phyloP scores from a whole-genome alignment of 1,140 invertebrate species.

The Drosophila ficusphila region DNA sequence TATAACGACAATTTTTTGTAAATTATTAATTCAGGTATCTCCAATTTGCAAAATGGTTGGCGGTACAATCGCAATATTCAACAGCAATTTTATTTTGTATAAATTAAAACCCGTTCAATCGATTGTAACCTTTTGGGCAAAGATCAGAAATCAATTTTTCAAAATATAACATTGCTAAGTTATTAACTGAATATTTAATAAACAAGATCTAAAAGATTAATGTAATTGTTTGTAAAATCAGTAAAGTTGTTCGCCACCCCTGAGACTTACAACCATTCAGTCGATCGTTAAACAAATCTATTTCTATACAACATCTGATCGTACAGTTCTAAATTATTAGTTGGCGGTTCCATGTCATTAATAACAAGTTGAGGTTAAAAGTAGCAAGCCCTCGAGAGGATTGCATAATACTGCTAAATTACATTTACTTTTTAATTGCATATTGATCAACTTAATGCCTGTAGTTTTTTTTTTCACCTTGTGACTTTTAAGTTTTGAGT shows the following conservation, averaged over 20 bases:
- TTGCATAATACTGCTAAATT: conserved; percentile 5
- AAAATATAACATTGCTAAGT: too few species aligned
- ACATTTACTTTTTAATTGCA: conserved; percentile 12
- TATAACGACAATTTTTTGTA: neutral
- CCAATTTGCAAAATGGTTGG: neutral
- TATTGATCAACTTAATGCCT: neutral
- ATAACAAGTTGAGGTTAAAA: conserved; percentile 11
- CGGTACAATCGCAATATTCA: too few species aligned
- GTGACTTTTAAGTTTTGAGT: neutral
- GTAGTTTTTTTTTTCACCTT: neutral
- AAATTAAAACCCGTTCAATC: neutral
- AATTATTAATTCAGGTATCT: neutral
- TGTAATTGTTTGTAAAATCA: too few species aligned
- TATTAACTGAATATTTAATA: too few species aligned
- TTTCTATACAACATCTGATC: conserved; percentile 7
- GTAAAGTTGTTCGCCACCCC: too few species aligned
- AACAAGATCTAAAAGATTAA: too few species aligned
- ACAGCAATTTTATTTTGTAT: neutral
- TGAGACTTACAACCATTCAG: neutral
- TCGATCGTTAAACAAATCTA: neutral
- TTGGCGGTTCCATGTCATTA: conserved; percentile 14
- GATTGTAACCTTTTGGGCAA: conserved; percentile 1
- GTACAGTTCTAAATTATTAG: conserved; percentile 2
- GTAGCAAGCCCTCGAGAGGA: neutral
- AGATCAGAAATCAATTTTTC: conserved; percentile 6